Conservation (phyloP, 2,113 vertebrate species). For the Apeltes quadracus region DNA sequence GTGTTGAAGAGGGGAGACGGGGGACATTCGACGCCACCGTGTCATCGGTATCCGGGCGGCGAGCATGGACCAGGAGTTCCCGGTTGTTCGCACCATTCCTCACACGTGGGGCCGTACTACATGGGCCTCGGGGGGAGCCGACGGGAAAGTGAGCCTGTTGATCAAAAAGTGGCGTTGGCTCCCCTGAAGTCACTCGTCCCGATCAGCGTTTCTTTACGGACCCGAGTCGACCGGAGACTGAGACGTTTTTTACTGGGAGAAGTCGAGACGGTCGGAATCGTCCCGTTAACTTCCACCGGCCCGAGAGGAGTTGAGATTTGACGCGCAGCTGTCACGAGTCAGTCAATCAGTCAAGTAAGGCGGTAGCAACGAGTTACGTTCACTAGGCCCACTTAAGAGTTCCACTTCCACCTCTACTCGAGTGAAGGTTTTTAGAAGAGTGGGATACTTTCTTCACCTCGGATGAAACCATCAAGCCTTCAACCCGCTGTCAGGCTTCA, state of each 20-base stretch:
- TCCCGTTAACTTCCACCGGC: too few relatives aligned
- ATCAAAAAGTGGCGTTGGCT: constrained; percentile 51
- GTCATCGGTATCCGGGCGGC: constrained; percentile 35
- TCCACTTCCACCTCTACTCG: background rate
- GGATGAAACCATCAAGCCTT: background rate
- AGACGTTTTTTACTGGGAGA: constrained; percentile 4
- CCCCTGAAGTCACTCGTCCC: constrained; percentile 12
- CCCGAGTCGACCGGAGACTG: background rate
- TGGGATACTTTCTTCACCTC: background rate
- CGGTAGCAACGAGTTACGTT: background rate
- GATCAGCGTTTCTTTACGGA: constrained; percentile 19
- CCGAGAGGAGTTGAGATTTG: too few relatives aligned
- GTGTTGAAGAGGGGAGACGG: background rate
- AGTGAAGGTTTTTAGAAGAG: background rate
- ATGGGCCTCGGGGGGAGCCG: constrained; percentile 47
- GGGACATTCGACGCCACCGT: constrained; percentile 11
- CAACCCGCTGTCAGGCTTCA: background rate
- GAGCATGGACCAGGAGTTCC: constrained; percentile 32
- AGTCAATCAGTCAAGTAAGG: background rate
- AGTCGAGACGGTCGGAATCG: too few relatives aligned
- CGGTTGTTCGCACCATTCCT: constrained; percentile 76
- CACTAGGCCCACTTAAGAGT: background rate
- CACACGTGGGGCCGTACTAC: constrained; percentile 55
- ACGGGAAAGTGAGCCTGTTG: constrained; percentile 50
- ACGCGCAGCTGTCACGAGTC: background rate